These are phyloP conservation scores for Glossophaga mutica DNA, from an alignment of 2,797 vertebrate genomes.

Conservation along the genomic window DNA sequence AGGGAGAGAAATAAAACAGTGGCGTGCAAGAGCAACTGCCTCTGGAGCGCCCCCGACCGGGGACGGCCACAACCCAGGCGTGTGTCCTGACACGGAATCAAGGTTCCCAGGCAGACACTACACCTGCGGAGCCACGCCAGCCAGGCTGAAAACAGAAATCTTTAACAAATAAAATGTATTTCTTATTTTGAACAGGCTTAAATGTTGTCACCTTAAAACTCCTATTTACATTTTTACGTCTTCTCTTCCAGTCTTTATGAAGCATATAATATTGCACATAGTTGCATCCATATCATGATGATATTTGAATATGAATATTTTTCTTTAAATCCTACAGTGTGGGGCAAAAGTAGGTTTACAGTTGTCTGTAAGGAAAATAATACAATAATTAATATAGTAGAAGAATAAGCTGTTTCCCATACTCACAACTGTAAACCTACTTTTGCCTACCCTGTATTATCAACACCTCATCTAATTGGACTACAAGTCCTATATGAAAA, in stretches of 20 bases:
- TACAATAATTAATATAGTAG: background rate
- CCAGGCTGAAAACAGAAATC: background rate
- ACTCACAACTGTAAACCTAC: background rate
- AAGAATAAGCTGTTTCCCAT: background rate
- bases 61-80: background rate
- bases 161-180: background rate
- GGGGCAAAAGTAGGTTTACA: background rate
- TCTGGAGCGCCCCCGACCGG: background rate
- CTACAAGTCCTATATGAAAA: conserved; percentile 9
- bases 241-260: conserved; percentile 5
- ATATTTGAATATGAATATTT: background rate
- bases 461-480: conserved; percentile 24
- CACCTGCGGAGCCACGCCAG: no score
- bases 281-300: background rate
- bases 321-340: background rate
- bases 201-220: background rate
- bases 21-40: background rate
- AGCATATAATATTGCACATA: conserved; percentile 11
- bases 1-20: background rate
- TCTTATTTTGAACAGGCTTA: background rate
- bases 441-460: background rate
- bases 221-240: background rate
- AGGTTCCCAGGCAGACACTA: background rate
- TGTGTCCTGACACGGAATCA: background rate
- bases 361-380: background rate